A percentile compares a stretch with the other conserved stretches of the same genome.
Conservation (phyloP, 2,888 invertebrate species). For the Scrobipalpa costella region DNA sequence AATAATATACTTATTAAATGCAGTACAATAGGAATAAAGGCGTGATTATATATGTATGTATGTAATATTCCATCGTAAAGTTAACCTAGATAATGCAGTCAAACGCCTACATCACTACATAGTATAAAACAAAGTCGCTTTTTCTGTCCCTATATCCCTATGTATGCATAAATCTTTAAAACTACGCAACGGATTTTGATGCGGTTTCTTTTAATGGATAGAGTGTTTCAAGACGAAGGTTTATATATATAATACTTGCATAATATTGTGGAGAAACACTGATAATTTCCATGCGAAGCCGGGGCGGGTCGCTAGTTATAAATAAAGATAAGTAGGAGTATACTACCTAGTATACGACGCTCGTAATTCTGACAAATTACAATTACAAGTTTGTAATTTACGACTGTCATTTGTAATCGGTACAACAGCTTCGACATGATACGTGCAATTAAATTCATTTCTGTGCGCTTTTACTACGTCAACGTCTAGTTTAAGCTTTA, state of each 20-base stretch:
- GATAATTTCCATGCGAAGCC: too few species aligned
- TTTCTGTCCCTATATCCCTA: too few species aligned
- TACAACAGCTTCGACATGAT: constrained; percentile 5
- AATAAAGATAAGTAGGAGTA: not conserved
- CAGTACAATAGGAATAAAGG: not conserved
- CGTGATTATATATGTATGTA: too few species aligned
- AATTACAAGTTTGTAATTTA: constrained; percentile 31
- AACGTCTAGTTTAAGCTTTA: constrained; percentile 5
- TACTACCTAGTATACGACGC: constrained; percentile 4
- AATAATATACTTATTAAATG: too few species aligned
- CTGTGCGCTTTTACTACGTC: constrained; percentile 5
- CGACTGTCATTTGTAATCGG: constrained; percentile 31
- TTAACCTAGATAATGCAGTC: not conserved
- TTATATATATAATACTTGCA: too few species aligned
- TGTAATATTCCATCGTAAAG: not conserved
- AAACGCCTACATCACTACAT: not conserved
- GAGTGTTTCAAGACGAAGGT: too few species aligned
- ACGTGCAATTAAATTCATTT: constrained; percentile 30
- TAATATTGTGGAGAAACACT: too few species aligned
- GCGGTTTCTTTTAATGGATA: too few species aligned
- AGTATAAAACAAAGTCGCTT: too few species aligned
- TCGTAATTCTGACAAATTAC: constrained; percentile 42
- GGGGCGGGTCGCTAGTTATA: too few species aligned
- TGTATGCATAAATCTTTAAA: too few species aligned
- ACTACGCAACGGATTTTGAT: too few species aligned